phyloP scores from a whole-genome alignment of 2,113 vertebrate genomes.

The Eonycteris spelaea region DNA sequence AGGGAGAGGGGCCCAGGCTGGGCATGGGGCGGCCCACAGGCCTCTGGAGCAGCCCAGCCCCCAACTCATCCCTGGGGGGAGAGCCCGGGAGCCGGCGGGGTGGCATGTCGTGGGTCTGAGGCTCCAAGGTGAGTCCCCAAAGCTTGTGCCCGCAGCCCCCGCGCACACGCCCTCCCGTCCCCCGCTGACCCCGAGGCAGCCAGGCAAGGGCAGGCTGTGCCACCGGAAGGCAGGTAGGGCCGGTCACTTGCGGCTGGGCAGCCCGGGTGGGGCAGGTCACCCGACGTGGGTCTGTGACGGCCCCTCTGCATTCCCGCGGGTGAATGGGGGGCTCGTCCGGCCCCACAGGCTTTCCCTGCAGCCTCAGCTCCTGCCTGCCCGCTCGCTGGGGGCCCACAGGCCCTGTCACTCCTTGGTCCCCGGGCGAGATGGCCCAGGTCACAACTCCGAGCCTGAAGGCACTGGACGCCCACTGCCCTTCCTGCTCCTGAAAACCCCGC shows the following conservation, averaged over 20 bases:
- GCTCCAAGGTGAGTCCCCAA: background rate
- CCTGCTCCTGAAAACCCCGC: background rate
- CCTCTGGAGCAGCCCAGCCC: rapidly evolving
- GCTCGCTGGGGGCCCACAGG: background rate
- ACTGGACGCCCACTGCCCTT: background rate
- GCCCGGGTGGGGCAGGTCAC: background rate
- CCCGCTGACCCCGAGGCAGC: background rate
- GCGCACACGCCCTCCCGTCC: background rate
- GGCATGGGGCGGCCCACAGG: rapidly evolving
- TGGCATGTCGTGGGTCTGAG: rapidly evolving
- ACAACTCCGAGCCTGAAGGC: background rate
- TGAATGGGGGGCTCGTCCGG: rapidly evolving
- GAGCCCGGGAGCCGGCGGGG: rapidly evolving
- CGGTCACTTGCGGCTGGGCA: background rate
- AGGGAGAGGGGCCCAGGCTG: background rate
- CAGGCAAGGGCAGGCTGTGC: rapidly evolving
- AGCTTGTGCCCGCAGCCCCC: background rate
- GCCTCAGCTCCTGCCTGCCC: background rate
- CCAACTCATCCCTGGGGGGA: background rate
- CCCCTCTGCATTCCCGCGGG: rapidly evolving
- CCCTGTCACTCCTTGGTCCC: background rate
- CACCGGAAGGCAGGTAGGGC: background rate
- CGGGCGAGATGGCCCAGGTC: background rate
- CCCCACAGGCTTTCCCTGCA: background rate
- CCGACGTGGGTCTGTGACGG: too few relatives aligned